These are phyloP conservation scores for Eulemur macaco DNA, from an alignment of 2,113 vertebrate genomes.

Conservation along the genomic window DNA sequence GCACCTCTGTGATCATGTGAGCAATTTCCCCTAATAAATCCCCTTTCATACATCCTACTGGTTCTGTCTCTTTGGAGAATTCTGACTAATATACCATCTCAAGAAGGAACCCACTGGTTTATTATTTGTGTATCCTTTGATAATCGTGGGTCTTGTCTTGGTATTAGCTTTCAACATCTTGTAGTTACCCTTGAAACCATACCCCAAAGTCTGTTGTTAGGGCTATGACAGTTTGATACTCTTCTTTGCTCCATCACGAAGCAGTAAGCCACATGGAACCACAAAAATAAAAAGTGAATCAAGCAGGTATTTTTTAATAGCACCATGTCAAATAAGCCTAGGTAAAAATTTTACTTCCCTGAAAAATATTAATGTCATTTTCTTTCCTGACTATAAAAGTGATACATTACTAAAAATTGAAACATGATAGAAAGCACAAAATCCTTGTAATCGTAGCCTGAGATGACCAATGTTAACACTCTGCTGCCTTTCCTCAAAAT, in stretches of 20 bases:
- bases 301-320: background rate
- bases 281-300: slow-evolving; percentile 26
- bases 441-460: background rate
- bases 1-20: background rate
- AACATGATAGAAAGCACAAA: background rate
- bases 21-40: background rate
- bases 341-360: background rate
- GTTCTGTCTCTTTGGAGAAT: background rate
- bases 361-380: slow-evolving; percentile 34
- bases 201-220: background rate
- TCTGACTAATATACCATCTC: background rate
- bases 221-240: background rate
- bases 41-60: background rate
- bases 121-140: background rate
- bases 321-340: background rate
- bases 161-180: background rate
- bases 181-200: background rate
- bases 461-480: slow-evolving; percentile 26
- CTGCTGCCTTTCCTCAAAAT: background rate
- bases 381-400: slow-evolving; percentile 34
- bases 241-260: background rate
- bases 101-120: slow-evolving; percentile 17
- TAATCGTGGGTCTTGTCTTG: background rate
- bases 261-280: background rate
- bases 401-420: slow-evolving; percentile 44